Conservation (phyloP, 2,888 invertebrate species). For the Philonicus albiceps region DNA sequence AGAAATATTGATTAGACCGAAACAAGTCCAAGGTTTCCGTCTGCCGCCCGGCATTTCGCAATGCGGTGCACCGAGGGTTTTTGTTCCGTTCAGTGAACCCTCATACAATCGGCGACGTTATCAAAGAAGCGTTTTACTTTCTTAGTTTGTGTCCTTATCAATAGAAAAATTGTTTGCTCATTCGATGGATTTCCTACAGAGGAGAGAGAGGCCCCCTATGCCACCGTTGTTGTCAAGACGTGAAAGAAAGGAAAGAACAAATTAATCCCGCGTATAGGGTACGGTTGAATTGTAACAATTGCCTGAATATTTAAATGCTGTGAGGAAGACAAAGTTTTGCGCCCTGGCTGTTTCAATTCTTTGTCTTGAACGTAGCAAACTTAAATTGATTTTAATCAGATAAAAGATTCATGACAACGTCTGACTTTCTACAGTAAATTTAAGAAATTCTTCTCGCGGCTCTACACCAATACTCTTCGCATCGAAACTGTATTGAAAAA, state of each 20-base stretch:
- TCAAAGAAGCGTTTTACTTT: background rate
- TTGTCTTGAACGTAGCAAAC: background rate
- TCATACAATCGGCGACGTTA: background rate
- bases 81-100: background rate
- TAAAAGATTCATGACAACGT: constrained; percentile 18
- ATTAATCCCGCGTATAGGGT: background rate
- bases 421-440: background rate
- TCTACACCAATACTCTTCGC: background rate
- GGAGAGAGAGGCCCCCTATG: too few relatives aligned
- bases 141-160: background rate
- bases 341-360: background rate
- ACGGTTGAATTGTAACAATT: background rate
- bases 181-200: background rate
- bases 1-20: constrained; percentile 28
- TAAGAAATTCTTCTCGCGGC: background rate
- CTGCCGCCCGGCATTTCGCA: background rate
- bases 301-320: background rate
- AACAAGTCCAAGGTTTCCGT: constrained; percentile 33
- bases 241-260: background rate
- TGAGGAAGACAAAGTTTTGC: background rate
- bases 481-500: background rate
- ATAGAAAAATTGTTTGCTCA: background rate
- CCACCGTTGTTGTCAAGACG: background rate
- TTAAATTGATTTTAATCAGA: constrained; percentile 30
- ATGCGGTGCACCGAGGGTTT: background rate